Conservation (phyloP, 1,140 invertebrate genomes). For the Drosophila funebris region DNA sequence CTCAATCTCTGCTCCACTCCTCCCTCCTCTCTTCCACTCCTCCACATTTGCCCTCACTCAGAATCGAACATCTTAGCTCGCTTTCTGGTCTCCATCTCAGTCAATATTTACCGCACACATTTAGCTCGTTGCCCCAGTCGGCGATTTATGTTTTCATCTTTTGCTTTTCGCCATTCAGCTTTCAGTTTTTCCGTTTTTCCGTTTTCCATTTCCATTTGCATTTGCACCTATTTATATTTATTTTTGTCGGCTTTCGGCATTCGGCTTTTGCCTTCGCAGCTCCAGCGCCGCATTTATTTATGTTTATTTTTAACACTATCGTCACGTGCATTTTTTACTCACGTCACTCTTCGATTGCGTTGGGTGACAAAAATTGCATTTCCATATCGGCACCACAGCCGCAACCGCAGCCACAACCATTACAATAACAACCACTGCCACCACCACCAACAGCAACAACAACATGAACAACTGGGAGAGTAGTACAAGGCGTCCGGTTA, state of each 20-base stretch:
- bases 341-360: neutral
- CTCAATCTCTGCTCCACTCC: too few relatives aligned
- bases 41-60: too few relatives aligned
- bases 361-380: constrained; percentile 18
- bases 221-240: constrained; percentile 70
- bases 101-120: constrained; percentile 74
- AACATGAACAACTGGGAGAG: neutral
- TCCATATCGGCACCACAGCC: constrained; percentile 23
- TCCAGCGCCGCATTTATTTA: constrained; percentile 56
- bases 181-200: constrained; percentile 34
- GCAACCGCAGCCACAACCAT: neutral
- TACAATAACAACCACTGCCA: neutral
- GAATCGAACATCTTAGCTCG: too few relatives aligned
- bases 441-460: neutral
- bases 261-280: constrained; percentile 1
- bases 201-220: constrained; percentile 65
- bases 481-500: neutral
- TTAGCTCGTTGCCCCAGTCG: constrained; percentile 55
- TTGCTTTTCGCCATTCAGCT: neutral
- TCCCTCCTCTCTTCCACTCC: too few relatives aligned
- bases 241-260: constrained; percentile 30
- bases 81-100: neutral
- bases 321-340: constrained; percentile 55
- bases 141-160: constrained; percentile 40
- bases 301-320: constrained; percentile 68